A percentile compares a stretch with the other conserved stretches of the same genome.
Conservation (phyloP, 92 coral and sea anemone species). For the Muricea muricata region DNA sequence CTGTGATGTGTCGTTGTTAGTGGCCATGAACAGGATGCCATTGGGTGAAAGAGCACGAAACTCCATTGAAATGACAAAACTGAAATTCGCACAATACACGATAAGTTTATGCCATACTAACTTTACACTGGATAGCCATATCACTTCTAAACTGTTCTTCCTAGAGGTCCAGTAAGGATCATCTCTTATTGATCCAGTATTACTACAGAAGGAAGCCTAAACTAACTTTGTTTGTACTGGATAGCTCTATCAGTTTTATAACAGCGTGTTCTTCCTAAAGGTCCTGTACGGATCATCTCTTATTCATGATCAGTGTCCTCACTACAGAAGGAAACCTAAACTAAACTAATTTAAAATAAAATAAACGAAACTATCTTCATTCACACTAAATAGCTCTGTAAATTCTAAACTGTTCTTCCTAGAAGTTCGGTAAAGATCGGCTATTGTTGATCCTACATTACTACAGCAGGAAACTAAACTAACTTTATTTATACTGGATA, state of each 20-base stretch:
- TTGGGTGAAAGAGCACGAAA: constrained; percentile 93
- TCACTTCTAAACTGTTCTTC: not conserved
- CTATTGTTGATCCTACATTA: no score
- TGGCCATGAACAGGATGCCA: constrained; percentile 83
- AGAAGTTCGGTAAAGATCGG: no score
- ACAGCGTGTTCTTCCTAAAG: no score
- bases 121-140: not conserved
- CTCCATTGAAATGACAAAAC: constrained; percentile 68
- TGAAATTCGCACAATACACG: not conserved
- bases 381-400: no score
- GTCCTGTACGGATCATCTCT: no score
- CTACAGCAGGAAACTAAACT: no score
- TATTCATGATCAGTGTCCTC: no score
- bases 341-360: no score
- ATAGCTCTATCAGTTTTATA: not conserved
- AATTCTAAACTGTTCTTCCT: no score
- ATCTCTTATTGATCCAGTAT: not conserved
- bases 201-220: not conserved
- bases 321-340: no score
- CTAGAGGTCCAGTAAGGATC: not conserved
- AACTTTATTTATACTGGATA: no score
- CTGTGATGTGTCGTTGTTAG: constrained; percentile 62
- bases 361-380: no score
- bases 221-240: not conserved
- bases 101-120: not conserved